Evolutionary conservation across 2,888 invertebrate species (phyloP).

Genomic region (Meandrusa payeni): DNA sequence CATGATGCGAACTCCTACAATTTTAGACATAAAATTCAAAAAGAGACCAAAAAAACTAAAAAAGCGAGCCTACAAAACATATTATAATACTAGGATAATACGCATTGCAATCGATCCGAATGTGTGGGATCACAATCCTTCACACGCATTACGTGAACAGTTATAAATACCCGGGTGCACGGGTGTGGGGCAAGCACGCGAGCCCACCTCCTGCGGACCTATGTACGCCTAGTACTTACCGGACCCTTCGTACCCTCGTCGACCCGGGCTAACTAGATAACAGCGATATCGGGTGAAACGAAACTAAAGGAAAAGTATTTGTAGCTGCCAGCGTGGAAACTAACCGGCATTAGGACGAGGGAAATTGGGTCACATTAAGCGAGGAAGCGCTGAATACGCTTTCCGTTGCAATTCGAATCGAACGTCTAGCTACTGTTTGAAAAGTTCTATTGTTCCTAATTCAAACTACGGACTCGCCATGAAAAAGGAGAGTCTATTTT

Average conservation of each 20-base stretch:
- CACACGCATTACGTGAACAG: constrained; percentile 54
- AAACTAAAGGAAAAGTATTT: constrained; percentile 76
- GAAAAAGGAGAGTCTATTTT: no score
- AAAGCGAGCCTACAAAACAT: no score
- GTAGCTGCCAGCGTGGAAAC: constrained; percentile 65
- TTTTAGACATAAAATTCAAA: no score
- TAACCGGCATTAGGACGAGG: constrained; percentile 54
- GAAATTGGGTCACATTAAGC: constrained; percentile 59
- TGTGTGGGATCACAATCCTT: constrained; percentile 63
- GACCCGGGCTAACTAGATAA: constrained; percentile 78
- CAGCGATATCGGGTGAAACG: constrained; percentile 71
- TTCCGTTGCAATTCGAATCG: constrained; percentile 17
- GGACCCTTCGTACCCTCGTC: constrained; percentile 76
- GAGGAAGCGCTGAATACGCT: constrained; percentile 36
- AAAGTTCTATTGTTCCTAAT: neutral
- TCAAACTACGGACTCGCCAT: no score
- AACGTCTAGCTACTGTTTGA: constrained; percentile 1
- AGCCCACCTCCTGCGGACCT: constrained; percentile 46
- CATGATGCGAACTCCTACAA: no score
- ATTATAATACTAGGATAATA: constrained; percentile 53
- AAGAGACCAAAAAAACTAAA: no score
- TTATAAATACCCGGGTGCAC: constrained; percentile 35
- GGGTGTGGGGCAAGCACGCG: constrained; percentile 37
- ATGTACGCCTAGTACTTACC: constrained; percentile 60
- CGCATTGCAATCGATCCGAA: constrained; percentile 65